Percentiles rank a stretch among this genome's conserved stretches.
Conservation (phyloP, 2,113 vertebrate genomes). For the Xiphorhynchus elegans region DNA sequence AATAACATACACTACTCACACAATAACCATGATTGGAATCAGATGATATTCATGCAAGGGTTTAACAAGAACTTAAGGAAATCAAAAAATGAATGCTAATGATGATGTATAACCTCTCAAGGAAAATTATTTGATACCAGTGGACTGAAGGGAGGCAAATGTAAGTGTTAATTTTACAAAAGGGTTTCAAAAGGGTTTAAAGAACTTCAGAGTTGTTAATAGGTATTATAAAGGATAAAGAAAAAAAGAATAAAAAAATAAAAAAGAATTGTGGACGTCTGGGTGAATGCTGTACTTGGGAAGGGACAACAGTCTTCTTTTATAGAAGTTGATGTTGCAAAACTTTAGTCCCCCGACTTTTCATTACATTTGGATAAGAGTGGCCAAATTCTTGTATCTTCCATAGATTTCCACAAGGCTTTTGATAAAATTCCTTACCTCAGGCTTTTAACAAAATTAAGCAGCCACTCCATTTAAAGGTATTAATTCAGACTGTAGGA, state of each 20-base stretch:
- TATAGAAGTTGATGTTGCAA: background rate
- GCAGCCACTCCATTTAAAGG: background rate
- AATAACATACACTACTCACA: background rate
- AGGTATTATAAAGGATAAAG: background rate
- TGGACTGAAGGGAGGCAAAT: background rate
- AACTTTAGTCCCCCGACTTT: background rate
- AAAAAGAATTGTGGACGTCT: background rate
- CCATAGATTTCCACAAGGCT: background rate
- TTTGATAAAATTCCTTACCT: background rate
- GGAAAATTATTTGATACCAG: background rate
- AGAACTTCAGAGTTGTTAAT: background rate
- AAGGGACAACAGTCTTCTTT: background rate
- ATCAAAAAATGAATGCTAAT: background rate
- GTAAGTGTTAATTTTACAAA: background rate
- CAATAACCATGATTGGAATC: background rate
- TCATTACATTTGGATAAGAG: background rate
- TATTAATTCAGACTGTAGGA: accelerated
- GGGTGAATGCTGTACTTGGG: background rate
- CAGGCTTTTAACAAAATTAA: background rate
- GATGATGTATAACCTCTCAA: background rate
- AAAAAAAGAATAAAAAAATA: background rate
- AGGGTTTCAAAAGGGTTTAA: background rate
- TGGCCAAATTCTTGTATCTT: background rate
- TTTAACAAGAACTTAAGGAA: background rate
- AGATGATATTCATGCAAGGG: background rate